Evolutionary conservation across 2,888 invertebrate genomes (phyloP).

Genomic region (Choreutis nemorana): DNA sequence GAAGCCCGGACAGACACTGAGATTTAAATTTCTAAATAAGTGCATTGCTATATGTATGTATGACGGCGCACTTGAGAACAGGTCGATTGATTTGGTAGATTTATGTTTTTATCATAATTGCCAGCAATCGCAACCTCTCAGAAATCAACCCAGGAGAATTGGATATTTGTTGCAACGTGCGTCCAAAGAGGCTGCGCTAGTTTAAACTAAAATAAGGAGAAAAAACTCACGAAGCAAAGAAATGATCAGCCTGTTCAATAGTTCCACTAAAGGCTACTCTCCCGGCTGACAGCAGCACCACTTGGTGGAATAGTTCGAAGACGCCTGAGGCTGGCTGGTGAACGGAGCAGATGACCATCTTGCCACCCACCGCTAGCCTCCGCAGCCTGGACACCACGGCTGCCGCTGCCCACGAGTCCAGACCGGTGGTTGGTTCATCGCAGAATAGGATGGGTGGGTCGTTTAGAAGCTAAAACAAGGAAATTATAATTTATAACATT

Average conservation of each 20-base stretch:
- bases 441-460: conserved; percentile 91
- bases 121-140: no score
- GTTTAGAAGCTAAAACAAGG: conserved; percentile 73
- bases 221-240: conserved; percentile 72
- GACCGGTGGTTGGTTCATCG: conserved; percentile 92
- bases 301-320: conserved; percentile 82
- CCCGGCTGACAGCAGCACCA: conserved; percentile 80
- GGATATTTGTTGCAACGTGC: no score
- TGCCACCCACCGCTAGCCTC: conserved; percentile 71
- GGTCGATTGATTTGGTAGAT: no score
- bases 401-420: conserved; percentile 90
- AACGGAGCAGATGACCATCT: conserved; percentile 85
- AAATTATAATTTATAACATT: background rate
- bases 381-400: conserved; percentile 77
- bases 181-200: no score
- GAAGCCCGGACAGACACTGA: no score
- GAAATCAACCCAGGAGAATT: no score
- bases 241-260: conserved; percentile 70
- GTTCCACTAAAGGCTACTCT: conserved; percentile 81
- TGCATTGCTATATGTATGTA: no score
- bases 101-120: no score
- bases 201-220: background rate
- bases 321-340: conserved; percentile 92
- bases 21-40: no score
- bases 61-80: no score